These are phyloP conservation scores for Griposia aprilina DNA, from an alignment of 2,888 invertebrate genomes.

Conservation along the genomic window DNA sequence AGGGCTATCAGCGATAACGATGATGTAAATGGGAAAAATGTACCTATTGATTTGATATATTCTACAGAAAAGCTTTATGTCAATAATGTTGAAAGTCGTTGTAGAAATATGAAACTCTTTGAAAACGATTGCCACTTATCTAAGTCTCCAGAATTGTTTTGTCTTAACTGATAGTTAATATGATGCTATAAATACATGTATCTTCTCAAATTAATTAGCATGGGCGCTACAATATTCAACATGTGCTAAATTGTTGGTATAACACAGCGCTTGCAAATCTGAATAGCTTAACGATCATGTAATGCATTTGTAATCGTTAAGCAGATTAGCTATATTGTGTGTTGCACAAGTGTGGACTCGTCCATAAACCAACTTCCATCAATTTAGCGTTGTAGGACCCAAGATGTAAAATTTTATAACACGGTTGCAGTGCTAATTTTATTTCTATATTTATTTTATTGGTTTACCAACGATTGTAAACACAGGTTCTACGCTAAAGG, in stretches of 20 bases:
- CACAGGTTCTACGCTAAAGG: no score
- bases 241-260: constrained; percentile 8
- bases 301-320: constrained; percentile 19
- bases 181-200: neutral
- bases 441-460: no score
- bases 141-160: no score
- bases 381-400: neutral
- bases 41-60: no score
- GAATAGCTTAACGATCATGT: constrained; percentile 29
- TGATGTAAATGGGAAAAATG: no score
- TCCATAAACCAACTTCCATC: neutral
- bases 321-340: constrained; percentile 11
- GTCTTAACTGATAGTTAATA: neutral
- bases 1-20: no score
- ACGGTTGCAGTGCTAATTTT: neutral
- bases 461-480: no score
- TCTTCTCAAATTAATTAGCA: neutral
- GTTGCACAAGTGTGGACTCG: constrained; percentile 10
- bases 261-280: neutral
- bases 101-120: no score
- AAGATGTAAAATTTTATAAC: neutral
- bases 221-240: neutral
- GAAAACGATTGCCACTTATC: no score
- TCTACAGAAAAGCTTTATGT: no score
- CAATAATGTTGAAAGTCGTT: no score